Conservation (phyloP, 2,888 invertebrate genomes). For the Mactromeris polynyma region DNA sequence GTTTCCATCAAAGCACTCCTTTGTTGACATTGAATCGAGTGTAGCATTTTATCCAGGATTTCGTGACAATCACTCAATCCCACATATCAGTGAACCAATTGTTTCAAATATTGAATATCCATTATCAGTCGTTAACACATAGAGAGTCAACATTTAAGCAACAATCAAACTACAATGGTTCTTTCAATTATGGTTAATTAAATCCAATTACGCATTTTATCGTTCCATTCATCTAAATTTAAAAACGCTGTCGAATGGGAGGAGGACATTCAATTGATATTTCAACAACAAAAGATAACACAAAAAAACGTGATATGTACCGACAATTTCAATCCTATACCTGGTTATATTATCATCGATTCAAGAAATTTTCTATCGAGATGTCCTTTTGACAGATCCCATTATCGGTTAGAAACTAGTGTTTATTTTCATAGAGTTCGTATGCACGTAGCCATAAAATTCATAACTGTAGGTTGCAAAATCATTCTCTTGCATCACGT, state of each 20-base stretch:
- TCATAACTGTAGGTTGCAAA: background rate
- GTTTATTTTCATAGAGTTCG: background rate
- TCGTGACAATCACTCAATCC: background rate
- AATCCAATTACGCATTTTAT: background rate
- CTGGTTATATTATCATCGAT: background rate
- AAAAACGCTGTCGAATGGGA: background rate
- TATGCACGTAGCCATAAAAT: background rate
- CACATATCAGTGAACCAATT: background rate
- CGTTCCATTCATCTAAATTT: background rate
- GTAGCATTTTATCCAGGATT: background rate
- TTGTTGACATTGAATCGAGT: no score
- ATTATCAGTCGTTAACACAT: background rate
- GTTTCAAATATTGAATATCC: background rate
- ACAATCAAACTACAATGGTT: background rate
- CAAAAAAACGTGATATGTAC: background rate
- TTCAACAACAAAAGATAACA: background rate
- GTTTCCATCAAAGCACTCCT: no score
- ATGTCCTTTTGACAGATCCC: background rate
- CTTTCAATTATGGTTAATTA: background rate
- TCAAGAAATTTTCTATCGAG: background rate
- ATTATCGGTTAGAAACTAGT: background rate
- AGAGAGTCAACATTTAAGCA: background rate
- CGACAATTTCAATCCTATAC: background rate
- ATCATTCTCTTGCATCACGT: background rate
- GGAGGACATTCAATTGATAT: background rate